phyloP scores from a whole-genome alignment of 2,113 vertebrate genomes.

The Periophthalmodon schlosseri region DNA sequence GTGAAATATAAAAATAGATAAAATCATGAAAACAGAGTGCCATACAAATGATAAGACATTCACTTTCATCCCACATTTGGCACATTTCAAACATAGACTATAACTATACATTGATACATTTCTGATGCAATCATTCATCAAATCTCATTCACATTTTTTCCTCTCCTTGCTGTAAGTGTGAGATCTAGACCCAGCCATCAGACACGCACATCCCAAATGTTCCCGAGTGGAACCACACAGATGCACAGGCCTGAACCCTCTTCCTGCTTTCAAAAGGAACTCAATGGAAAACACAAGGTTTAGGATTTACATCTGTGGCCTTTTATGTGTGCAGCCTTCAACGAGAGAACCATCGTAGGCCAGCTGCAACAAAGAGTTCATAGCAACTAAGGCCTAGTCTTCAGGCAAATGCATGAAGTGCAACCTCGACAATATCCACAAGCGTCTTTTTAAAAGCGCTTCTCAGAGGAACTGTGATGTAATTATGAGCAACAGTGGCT shows the following conservation, averaged over 20 bases:
- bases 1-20: neutral
- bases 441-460: slow-evolving; percentile 59
- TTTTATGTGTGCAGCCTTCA: slow-evolving; percentile 74
- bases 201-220: slow-evolving; percentile 57
- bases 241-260: slow-evolving; percentile 58
- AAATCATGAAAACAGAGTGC: neutral
- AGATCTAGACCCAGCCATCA: slow-evolving; percentile 39
- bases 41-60: no score
- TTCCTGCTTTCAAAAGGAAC: slow-evolving; percentile 76
- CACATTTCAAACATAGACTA: neutral
- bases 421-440: slow-evolving; percentile 68
- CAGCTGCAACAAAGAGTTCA: slow-evolving; percentile 71
- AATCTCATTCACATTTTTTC: slow-evolving; percentile 15
- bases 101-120: neutral
- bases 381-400: slow-evolving; percentile 62
- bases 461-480: slow-evolving; percentile 58
- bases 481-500: slow-evolving; percentile 24
- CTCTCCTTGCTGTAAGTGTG: slow-evolving; percentile 27
- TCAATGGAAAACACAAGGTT: slow-evolving; percentile 77
- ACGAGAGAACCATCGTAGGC: slow-evolving; percentile 69
- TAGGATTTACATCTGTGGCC: slow-evolving; percentile 78
- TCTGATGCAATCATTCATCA: neutral
- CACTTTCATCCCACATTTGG: neutral
- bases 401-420: slow-evolving; percentile 62
- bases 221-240: slow-evolving; percentile 54